Evolutionary conservation across 2,113 vertebrate genomes (phyloP).

Genomic region (Gallinago jamesoni): DNA sequence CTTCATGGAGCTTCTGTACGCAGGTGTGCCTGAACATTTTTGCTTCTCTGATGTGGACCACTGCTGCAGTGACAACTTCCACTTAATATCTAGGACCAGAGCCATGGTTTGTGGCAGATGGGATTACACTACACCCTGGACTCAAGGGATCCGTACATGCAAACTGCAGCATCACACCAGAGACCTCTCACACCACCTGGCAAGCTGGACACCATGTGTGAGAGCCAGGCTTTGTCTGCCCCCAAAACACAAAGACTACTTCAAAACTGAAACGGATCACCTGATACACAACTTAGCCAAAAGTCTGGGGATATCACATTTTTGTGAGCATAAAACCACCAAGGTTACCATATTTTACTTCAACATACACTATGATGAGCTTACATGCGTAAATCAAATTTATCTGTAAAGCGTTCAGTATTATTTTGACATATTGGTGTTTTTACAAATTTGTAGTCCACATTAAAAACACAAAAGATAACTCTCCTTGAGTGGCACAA

Average conservation of each 20-base stretch:
- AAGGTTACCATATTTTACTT: background rate
- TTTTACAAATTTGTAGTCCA: background rate
- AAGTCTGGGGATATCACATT: background rate
- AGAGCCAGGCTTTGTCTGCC: background rate
- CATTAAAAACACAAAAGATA: background rate
- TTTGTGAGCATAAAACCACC: background rate
- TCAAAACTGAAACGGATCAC: background rate
- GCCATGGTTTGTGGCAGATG: background rate
- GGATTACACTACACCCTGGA: background rate
- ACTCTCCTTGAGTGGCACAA: background rate
- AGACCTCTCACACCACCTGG: background rate
- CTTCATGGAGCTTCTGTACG: background rate
- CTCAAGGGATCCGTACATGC: rapidly evolving
- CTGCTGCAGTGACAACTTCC: background rate
- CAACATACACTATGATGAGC: background rate
- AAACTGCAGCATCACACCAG: background rate
- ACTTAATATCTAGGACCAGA: background rate
- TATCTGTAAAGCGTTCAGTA: background rate
- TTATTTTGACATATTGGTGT: background rate
- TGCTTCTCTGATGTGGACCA: background rate
- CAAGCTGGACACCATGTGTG: rapidly evolving
- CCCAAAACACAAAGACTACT: background rate
- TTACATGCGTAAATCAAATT: background rate
- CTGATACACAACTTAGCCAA: background rate
- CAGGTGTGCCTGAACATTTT: background rate